Conservation (phyloP, 2,113 vertebrate species). For the Progne subis region DNA sequence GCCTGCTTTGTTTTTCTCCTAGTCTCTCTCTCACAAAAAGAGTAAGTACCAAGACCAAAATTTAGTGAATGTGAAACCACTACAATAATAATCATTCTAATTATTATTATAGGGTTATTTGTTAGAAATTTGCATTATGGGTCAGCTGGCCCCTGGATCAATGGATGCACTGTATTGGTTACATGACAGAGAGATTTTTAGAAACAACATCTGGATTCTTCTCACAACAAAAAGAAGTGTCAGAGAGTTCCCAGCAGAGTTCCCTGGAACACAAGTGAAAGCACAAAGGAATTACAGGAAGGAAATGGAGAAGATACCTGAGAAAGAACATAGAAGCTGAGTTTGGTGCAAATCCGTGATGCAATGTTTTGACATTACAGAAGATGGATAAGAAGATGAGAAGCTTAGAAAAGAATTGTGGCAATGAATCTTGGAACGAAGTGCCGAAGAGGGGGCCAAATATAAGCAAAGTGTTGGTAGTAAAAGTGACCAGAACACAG, state of each 20-base stretch:
- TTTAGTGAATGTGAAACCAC: no score
- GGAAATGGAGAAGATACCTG: background rate
- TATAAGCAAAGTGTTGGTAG: background rate
- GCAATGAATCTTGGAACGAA: background rate
- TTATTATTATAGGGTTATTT: background rate
- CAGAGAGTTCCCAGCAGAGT: accelerated
- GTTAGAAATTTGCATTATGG: background rate
- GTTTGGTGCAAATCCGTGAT: background rate
- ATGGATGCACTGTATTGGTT: background rate
- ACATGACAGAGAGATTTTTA: background rate
- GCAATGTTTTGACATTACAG: background rate
- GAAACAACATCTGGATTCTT: background rate
- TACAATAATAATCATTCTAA: background rate
- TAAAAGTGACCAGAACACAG: background rate
- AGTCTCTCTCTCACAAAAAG: no score
- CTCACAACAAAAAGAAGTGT: background rate
- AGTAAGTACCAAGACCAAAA: no score
- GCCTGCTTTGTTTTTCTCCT: no score
- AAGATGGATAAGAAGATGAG: background rate
- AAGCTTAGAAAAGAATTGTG: background rate
- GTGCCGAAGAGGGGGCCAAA: background rate
- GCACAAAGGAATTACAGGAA: background rate
- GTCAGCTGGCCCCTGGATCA: background rate
- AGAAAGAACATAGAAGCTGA: background rate
- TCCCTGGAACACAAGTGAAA: background rate